Percentiles rank a stretch among this genome's conserved stretches.
These are phyloP conservation scores for Porites rus DNA, from an alignment of 92 coral and sea anemone species.

Conservation along the genomic window DNA sequence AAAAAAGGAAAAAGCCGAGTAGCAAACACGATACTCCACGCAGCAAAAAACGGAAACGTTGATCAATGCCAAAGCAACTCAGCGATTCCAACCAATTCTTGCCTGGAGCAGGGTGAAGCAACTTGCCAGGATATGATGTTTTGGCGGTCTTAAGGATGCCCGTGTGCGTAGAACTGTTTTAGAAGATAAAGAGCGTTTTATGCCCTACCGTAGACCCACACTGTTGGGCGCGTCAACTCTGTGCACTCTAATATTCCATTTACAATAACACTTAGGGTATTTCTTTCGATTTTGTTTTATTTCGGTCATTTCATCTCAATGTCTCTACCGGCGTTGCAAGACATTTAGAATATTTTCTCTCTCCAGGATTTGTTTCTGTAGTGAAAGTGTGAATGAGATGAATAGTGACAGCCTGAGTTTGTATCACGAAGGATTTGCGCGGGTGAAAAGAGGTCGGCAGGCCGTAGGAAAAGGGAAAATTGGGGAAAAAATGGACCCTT, in stretches of 20 bases:
- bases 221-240: not conserved
- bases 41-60: constrained; percentile 45
- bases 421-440: not conserved
- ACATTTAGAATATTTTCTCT: too few species aligned
- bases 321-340: too few species aligned
- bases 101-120: not conserved
- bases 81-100: not conserved
- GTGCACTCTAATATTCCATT: too few species aligned
- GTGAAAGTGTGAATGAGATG: too few species aligned
- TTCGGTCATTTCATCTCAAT: too few species aligned
- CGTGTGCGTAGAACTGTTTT: not conserved
- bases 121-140: not conserved
- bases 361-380: too few species aligned
- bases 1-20: constrained; percentile 66
- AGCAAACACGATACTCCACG: constrained; percentile 67
- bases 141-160: not conserved
- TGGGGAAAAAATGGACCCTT: too few species aligned
- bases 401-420: too few species aligned
- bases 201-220: not conserved
- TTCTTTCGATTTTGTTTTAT: too few species aligned
- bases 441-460: not conserved
- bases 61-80: not conserved
- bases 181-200: not conserved
- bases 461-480: too few species aligned
- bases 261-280: too few species aligned